A percentile compares a stretch with the other conserved stretches of the same genome.
Conservation (phyloP, 1,140 invertebrate genomes). For the Psilanteris sp. region DNA sequence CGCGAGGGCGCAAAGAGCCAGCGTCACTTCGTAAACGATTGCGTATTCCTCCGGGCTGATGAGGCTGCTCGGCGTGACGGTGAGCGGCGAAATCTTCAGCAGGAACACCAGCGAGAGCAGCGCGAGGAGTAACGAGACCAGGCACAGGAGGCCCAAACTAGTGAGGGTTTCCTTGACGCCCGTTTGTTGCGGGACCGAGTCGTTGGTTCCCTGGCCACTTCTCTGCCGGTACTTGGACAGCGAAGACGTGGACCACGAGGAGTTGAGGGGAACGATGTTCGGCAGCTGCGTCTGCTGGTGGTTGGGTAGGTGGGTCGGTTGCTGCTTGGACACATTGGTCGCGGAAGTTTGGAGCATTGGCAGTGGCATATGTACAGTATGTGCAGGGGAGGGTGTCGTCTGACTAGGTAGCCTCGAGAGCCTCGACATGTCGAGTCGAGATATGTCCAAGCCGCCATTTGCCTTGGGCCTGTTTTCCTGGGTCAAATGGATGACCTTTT, state of each 20-base stretch:
- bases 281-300: constrained; percentile 57
- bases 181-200: constrained; percentile 75
- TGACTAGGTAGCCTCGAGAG: constrained; percentile 74
- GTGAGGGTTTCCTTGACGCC: constrained; percentile 90
- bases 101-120: constrained; percentile 91
- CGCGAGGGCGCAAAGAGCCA: constrained; percentile 92
- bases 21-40: constrained; percentile 93
- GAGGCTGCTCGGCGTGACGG: constrained; percentile 80
- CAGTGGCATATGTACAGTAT: constrained; percentile 57
- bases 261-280: constrained; percentile 75
- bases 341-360: constrained; percentile 41
- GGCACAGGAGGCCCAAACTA: constrained; percentile 90
- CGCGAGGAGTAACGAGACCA: constrained; percentile 90
- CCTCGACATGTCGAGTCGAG: constrained; percentile 80
- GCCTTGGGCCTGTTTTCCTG: constrained; percentile 68
- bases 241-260: constrained; percentile 80
- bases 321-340: constrained; percentile 15
- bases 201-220: constrained; percentile 60
- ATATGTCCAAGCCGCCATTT: constrained; percentile 81
- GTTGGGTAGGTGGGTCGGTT: constrained; percentile 11
- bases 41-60: constrained; percentile 88
- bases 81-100: constrained; percentile 88
- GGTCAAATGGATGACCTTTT: constrained; percentile 45
- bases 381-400: constrained; percentile 74
- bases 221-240: constrained; percentile 78